Evolutionary conservation across 2,113 vertebrate species (phyloP).

Genomic region (Steatornis caripensis): DNA sequence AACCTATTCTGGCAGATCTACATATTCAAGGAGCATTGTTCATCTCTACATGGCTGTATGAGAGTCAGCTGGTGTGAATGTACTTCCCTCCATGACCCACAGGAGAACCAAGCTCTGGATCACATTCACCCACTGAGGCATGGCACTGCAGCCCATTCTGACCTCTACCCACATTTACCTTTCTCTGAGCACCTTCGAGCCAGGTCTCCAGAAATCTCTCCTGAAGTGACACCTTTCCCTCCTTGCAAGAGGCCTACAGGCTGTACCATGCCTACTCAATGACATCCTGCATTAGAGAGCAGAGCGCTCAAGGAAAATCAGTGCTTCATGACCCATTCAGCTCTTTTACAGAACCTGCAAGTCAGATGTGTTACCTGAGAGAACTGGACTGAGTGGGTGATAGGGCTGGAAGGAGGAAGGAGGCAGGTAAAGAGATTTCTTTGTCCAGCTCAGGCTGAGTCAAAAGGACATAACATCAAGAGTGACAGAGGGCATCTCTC

Average conservation of each 20-base stretch:
- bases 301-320: neutral
- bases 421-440: neutral
- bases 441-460: neutral
- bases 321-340: neutral
- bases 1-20: neutral
- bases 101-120: neutral
- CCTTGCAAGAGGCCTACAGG: neutral
- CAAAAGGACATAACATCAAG: neutral
- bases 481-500: neutral
- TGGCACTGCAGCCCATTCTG: neutral
- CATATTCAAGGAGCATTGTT: neutral
- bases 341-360: neutral
- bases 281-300: neutral
- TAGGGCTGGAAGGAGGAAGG: neutral
- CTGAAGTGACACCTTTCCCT: neutral
- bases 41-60: neutral
- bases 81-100: neutral
- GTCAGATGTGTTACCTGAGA: neutral
- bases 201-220: neutral
- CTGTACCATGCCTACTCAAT: neutral
- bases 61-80: neutral
- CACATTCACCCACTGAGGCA: neutral
- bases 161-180: neutral
- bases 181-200: neutral
- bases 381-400: neutral